Evolutionary conservation across 2,113 vertebrate species (phyloP), one percentile per base, ranked within the genome.

Genomic region (Sinocyclocheilus maitianheensis): DNA sequence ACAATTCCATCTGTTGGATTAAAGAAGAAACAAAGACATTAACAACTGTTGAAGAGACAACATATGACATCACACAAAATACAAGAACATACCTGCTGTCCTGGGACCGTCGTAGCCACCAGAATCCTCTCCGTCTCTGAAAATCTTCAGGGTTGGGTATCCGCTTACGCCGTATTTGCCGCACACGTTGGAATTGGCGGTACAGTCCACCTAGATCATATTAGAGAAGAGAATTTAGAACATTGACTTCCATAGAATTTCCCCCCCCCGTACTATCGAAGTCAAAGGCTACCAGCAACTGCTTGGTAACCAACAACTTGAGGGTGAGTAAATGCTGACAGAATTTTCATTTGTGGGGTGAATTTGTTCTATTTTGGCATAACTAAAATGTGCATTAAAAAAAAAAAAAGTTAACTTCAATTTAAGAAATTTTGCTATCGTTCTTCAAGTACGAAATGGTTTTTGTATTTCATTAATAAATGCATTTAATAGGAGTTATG

Each of bases 111-210:
- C 98, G 7, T 99, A 99, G 48, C 95, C 94, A 48, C 97, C 97
- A 8, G 97, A 94, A 22, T 99, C 97, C 86, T 99, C 98, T 89
- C 98, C 98, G 20, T 97, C 96, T 88, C 97, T 95, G 87, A 99
- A 99, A 90, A 99, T 96, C 92, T 99, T 99, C 89, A 99, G 91
- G 4, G 98, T 99, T 1, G 98, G 98, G 90, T 99, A 99, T 3
- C 98, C 98, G 76, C 96, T 99, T 60, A 99, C 98, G 12, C 98
- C 97, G 14, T 97, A 99, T 88, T 99, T 99, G 90, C 97, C 96
- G 89, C 98, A 99, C 5, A 92, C 94, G 30, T 97, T 96, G 76
- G 95, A 95, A 89, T 95, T 98, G 53, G 95, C 92, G 76, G 98
- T 99, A 85, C 98, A 99, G 91, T 99, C 98, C 89, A 99, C 97